Evolutionary conservation across 2,113 vertebrate species (phyloP), one percentile per base, ranked within the genome.

Genomic region (Lamprotornis superbus): DNA sequence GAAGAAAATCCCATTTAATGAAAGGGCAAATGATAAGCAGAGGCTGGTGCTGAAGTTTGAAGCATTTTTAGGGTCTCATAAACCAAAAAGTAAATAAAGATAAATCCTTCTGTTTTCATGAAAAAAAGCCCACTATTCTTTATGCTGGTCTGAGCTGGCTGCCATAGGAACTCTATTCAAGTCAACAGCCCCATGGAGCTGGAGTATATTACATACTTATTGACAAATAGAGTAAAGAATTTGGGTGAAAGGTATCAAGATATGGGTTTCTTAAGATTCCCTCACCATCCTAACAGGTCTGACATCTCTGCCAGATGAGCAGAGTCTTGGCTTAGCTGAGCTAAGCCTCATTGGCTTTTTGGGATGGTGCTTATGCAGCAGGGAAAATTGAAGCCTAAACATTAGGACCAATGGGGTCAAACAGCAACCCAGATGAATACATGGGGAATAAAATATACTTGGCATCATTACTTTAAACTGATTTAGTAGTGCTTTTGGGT

Each of bases 331-430:
- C 11, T 69, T 28, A 46, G 21, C 67, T 90, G 14, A 50, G 12
- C 20, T 46, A 19, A 25, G 8, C 6, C 18, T 82, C 28, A 5
- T 5, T 59, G 71, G 2, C 22, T 63, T 78, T 69, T 44, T 31
- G 42, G 23, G 27, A 27, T 39, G 19, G 11, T 74, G 49, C 35
- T 93, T 12, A 47, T 70, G 56, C 69, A 94, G 77, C 70, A 37
- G 59, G 76, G 49, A 92, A 92, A 92, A 96, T n/a, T 88, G 60
- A 81, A 94, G n/a, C 59, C 52, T 93, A 92, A 80, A 57, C 13
- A 19, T n/a, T 67, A 59, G 42, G 50, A 90, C 80, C 77, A 75
- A 52, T 70, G 74, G 49, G 63, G 90, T 73, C 83, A 78, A 78
- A 79, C 73, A 68, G 63, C 37, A 92, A n/a, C 57, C 39, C 83